A percentile compares a stretch with the other conserved stretches of the same genome.
Conservation (phyloP, 2,113 vertebrate species). For the Cyphomyrus plagiostoma region DNA sequence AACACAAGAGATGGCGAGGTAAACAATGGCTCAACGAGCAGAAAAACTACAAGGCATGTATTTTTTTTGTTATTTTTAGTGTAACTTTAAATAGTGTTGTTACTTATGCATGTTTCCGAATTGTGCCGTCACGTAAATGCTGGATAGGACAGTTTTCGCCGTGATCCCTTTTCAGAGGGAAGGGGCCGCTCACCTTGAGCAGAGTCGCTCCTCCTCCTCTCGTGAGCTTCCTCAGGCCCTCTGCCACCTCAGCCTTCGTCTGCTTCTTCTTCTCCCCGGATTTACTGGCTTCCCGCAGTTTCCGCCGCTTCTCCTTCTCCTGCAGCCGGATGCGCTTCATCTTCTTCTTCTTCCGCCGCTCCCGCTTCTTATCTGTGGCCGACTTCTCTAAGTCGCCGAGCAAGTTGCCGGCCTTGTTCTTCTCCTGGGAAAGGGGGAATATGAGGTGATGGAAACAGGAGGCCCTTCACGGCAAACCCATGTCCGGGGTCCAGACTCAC, state of each 20-base stretch:
- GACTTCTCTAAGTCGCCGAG: conserved; percentile 81
- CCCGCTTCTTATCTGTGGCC: conserved; percentile 83
- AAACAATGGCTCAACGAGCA: not conserved
- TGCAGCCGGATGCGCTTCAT: conserved; percentile 68
- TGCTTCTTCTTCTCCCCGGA: conserved; percentile 52
- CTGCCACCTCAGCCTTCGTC: conserved; percentile 64
- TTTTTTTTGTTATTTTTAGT: not conserved
- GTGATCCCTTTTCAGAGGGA: not conserved
- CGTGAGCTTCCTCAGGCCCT: conserved; percentile 71
- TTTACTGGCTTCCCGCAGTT: conserved; percentile 63
- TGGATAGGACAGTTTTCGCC: not conserved
- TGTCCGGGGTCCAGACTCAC: conserved; percentile 48
- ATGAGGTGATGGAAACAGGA: not conserved
- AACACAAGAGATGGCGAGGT: not conserved
- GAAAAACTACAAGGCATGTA: not conserved
- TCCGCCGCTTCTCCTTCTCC: conserved; percentile 70
- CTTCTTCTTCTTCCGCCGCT: conserved; percentile 76
- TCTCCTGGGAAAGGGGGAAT: conserved; percentile 64
- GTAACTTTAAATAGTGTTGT: not conserved
- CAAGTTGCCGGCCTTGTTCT: conserved; percentile 83
- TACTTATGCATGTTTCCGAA: not conserved
- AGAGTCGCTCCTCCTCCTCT: conserved; percentile 74
- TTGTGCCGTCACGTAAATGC: not conserved
- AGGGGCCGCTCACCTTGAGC: conserved; percentile 67
- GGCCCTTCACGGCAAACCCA: too few relatives aligned